phyloP scores from a whole-genome alignment of 2,113 vertebrate species.

The Macrotus californicus region DNA sequence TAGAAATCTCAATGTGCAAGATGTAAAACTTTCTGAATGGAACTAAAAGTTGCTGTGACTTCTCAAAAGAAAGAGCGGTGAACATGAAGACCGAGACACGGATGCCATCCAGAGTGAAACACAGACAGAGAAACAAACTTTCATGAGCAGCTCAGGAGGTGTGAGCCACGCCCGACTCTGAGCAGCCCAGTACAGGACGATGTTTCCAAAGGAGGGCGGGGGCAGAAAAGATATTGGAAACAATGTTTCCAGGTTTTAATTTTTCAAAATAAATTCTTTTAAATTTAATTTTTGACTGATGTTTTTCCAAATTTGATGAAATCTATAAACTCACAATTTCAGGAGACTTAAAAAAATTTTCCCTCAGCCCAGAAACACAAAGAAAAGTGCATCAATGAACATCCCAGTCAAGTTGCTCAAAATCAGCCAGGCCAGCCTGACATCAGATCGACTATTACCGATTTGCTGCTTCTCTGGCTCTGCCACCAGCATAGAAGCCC shows the following conservation, averaged over 20 bases:
- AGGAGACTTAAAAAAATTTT: background rate
- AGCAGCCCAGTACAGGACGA: background rate
- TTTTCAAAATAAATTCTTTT: background rate
- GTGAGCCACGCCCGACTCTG: too few species aligned
- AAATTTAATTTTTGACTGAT: background rate
- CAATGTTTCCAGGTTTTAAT: background rate
- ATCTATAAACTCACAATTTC: background rate
- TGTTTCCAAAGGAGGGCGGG: background rate
- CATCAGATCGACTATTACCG: background rate
- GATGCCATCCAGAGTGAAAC: background rate
- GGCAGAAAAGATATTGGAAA: background rate
- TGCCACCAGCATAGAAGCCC: rapidly evolving
- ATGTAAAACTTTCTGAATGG: background rate
- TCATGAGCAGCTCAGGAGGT: too few species aligned
- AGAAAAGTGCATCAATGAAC: background rate
- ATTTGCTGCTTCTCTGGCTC: background rate
- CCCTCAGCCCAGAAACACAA: background rate
- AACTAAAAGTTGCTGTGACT: background rate
- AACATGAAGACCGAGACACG: background rate
- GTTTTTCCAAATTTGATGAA: background rate
- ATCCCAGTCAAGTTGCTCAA: background rate
- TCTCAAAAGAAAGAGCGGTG: background rate
- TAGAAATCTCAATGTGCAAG: background rate
- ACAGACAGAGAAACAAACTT: background rate
- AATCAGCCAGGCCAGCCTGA: background rate